Base-by-base conservation (phyloP, 2,888 invertebrate genomes). In the Malthinus seriepunctatus region DNA sequence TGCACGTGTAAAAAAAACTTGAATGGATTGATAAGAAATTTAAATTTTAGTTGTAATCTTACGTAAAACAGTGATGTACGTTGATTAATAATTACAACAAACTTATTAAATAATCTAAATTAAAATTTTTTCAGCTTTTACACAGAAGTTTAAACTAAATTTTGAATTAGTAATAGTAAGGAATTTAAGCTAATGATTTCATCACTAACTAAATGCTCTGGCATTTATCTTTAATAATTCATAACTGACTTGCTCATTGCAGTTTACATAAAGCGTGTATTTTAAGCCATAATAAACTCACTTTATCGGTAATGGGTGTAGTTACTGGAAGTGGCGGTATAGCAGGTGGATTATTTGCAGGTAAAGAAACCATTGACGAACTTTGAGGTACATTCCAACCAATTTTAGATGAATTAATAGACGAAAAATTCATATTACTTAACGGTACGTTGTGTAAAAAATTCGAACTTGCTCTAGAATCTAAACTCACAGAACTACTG, bases 321-420 rank as follows among this genome's bases (percentile, higher is more conserved):
- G 14, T 42, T n/a, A 15, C n/a, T 15, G 39, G 39, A 32, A 46
- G 32, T 6, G 46, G 46, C 1, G 46, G 46, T 46, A 46, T 32
- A 9, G 32, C 46, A 32, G 46, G 46, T 23, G 46, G 32, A 31
- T 14, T 38, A 3, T 23, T 8, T 7, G 11, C n/a, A 42, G 32
- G 14, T 32, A 46, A n/a, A 38, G 35, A 7, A 10, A 38, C 35
- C 11, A 10, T 23, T 32, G 51, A 15, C 14, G 52, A n/a, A 12
- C 47, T 32, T 32, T 51, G 50, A 11, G 51, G 45, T 8, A 59
- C 33, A 54, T 54, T 59, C 53, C 53, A 59, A 8, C 59, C 59
- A 50, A 59, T 59, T 33, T 15, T 53, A 31, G 38, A 8, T 12
- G 51, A 23, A 34, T 15, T 54, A 7, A 39, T 14, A 12, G 45